Evolutionary conservation across 64 coral and sea anemone genomes (phyloP).

Genomic region (Dendrophyllia cribrosa): DNA sequence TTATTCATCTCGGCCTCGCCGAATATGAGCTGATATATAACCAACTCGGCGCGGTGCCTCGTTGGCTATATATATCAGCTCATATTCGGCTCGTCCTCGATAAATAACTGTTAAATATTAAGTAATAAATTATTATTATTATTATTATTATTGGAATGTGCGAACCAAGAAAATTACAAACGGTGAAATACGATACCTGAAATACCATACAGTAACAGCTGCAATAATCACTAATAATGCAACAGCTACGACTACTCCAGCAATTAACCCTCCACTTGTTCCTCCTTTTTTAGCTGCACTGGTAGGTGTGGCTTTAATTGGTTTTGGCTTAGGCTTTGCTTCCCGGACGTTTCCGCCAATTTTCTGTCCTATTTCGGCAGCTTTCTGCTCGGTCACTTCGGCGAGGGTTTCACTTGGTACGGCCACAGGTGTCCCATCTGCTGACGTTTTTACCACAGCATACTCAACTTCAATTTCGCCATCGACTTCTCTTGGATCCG

Average conservation of each 20-base stretch:
- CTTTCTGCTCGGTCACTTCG: background rate
- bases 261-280: background rate
- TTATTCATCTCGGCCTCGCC: too few species aligned
- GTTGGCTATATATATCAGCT: too few species aligned
- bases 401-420: background rate
- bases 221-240: background rate
- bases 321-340: background rate
- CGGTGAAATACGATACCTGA: background rate
- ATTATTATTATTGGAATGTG: too few species aligned
- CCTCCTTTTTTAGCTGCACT: background rate
- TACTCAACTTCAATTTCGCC: background rate
- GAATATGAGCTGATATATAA: too few species aligned
- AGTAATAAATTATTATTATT: too few species aligned
- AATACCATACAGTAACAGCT: constrained; percentile 20
- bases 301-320: background rate
- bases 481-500: background rate
- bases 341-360: background rate
- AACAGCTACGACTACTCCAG: constrained; percentile 7
- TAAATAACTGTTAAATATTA: too few species aligned
- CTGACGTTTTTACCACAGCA: background rate
- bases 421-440: background rate
- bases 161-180: background rate
- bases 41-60: too few species aligned
- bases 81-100: too few species aligned
- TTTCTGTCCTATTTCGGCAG: background rate